These are phyloP conservation scores for Caenorhabditis sp. DNA, from an alignment of 2,888 invertebrate genomes.

Conservation along the genomic window DNA sequence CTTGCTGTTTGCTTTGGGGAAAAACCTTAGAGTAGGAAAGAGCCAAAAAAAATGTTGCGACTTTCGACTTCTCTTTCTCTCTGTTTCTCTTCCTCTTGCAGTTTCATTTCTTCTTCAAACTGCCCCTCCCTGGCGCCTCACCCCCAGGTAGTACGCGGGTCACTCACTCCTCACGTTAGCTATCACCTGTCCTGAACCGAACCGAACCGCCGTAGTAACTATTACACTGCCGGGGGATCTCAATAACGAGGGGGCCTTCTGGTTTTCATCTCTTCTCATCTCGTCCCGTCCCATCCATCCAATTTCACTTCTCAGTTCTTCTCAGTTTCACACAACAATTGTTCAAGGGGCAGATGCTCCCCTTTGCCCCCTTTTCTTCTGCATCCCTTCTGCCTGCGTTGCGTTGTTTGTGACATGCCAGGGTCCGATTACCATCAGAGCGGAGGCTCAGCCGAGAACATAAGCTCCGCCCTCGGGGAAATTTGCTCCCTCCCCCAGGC, in stretches of 20 bases:
- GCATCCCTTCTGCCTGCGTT: background rate
- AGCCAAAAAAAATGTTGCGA: too few species aligned
- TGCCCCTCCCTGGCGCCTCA: background rate
- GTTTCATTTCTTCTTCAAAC: background rate
- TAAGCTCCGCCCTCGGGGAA: background rate
- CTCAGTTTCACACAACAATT: slow-evolving; percentile 7
- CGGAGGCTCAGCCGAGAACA: background rate
- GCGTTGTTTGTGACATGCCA: slow-evolving; percentile 16
- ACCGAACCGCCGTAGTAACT: background rate
- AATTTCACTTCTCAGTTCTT: background rate
- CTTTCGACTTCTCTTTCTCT: too few species aligned
- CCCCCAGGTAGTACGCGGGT: too few species aligned
- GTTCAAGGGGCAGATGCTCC: background rate
- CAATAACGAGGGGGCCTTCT: too few species aligned
- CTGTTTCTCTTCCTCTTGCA: too few species aligned
- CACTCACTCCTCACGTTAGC: background rate
- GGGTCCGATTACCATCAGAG: slow-evolving; percentile 9
- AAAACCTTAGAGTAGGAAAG: too few species aligned
- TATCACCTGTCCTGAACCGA: slow-evolving; percentile 14
- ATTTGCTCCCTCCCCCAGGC: background rate
- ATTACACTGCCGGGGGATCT: slow-evolving; percentile 8
- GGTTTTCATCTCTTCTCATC: too few species aligned
- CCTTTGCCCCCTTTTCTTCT: too few species aligned
- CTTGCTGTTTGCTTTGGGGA: too few species aligned
- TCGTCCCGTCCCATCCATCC: too few species aligned